phyloP scores from a whole-genome alignment of 2,113 vertebrate genomes.

The Ia io region DNA sequence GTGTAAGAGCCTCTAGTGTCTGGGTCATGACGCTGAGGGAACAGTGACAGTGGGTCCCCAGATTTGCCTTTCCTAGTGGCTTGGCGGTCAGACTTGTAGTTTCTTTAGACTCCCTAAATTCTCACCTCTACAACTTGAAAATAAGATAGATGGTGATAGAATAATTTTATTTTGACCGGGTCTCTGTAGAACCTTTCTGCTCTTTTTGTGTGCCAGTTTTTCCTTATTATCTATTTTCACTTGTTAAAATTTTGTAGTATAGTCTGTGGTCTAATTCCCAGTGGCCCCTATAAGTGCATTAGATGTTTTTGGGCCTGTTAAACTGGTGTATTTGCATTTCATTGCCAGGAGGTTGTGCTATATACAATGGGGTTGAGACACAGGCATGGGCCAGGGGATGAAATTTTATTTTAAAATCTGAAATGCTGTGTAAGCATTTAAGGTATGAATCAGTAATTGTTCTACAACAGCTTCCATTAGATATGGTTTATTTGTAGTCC shows the following conservation, averaged over 20 bases:
- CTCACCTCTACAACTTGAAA: not conserved
- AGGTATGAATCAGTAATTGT: slow-evolving; percentile 51
- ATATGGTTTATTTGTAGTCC: slow-evolving; percentile 64
- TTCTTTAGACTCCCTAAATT: not conserved
- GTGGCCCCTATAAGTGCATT: not conserved
- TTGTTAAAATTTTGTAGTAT: not conserved
- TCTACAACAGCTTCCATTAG: slow-evolving; percentile 66
- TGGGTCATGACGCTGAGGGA: not conserved
- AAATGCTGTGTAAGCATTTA: slow-evolving; percentile 73
- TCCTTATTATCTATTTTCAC: not conserved
- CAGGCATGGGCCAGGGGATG: not conserved
- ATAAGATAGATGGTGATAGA: not conserved
- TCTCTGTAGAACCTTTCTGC: not conserved
- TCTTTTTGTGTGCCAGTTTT: not conserved
- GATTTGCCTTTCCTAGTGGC: not conserved
- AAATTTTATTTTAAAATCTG: slow-evolving; percentile 74
- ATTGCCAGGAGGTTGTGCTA: slow-evolving; percentile 65
- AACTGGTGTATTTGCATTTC: slow-evolving; percentile 54
- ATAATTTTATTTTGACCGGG: not conserved
- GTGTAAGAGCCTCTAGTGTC: not conserved
- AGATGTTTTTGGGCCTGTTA: not conserved
- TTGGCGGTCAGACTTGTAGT: not conserved
- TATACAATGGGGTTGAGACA: slow-evolving; percentile 31
- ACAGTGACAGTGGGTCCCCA: not conserved
- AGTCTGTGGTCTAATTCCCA: not conserved